These are phyloP conservation scores for Brotula barbata DNA, from an alignment of 2,797 vertebrate species.

Conservation along the genomic window DNA sequence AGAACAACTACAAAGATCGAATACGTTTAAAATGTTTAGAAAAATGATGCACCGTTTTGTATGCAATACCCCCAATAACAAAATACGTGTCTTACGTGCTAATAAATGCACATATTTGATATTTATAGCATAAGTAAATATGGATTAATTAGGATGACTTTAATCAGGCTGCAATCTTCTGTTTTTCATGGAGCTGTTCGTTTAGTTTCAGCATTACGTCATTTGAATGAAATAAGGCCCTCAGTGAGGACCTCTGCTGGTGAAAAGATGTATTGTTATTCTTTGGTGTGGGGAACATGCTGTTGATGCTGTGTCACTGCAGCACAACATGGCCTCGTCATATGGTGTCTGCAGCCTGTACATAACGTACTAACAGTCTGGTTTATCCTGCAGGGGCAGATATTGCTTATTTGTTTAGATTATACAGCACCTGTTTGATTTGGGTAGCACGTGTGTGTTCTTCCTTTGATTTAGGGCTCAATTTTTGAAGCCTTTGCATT, in stretches of 20 bases:
- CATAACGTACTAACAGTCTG: background rate
- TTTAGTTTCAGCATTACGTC: slow-evolving; percentile 57
- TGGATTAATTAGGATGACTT: slow-evolving; percentile 6
- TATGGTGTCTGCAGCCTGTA: slow-evolving; percentile 24
- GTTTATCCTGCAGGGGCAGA: slow-evolving; percentile 5
- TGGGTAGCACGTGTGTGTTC: background rate
- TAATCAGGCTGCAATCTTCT: background rate
- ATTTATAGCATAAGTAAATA: slow-evolving; percentile 12
- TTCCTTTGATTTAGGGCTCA: too few relatives aligned
- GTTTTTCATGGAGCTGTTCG: slow-evolving; percentile 14
- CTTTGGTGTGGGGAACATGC: slow-evolving; percentile 10
- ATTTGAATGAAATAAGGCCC: slow-evolving; percentile 37
- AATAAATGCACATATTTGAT: slow-evolving; percentile 30
- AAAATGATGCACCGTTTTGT: background rate
- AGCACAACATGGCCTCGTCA: slow-evolving; percentile 48
- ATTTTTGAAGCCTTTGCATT: too few relatives aligned
- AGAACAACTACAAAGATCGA: slow-evolving; percentile 27
- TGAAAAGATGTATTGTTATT: slow-evolving; percentile 27
- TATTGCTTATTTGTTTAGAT: slow-evolving; percentile 10
- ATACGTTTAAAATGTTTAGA: slow-evolving; percentile 16
- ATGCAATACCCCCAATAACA: background rate
- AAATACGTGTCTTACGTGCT: slow-evolving; percentile 28
- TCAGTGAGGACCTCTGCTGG: slow-evolving; percentile 70
- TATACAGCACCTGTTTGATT: slow-evolving; percentile 4
- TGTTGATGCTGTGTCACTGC: slow-evolving; percentile 33